Percentiles rank a stretch among this genome's conserved stretches.
phyloP scores from a whole-genome alignment of 2,113 vertebrate species.

The Hymenochirus boettgeri region DNA sequence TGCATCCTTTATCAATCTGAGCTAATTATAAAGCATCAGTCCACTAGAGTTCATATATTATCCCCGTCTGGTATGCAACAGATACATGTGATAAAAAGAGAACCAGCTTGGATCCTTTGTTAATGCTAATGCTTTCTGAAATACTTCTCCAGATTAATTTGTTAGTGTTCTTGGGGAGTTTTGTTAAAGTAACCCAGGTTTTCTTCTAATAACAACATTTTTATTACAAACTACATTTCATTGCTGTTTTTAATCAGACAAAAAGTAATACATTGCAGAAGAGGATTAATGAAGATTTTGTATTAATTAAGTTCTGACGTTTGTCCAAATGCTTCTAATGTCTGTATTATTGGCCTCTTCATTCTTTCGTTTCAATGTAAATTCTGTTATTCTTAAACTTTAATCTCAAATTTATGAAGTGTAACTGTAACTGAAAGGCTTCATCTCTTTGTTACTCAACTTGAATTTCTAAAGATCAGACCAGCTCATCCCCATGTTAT shows the following conservation, averaged over 20 bases:
- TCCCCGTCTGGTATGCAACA: no score
- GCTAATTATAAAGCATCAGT: no score
- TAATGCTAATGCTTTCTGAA: no score
- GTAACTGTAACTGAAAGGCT: slow-evolving; percentile 2
- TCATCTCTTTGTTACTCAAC: not conserved
- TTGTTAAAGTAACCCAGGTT: not conserved
- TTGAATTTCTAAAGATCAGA: slow-evolving; percentile 11
- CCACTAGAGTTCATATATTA: no score
- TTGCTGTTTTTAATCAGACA: not conserved
- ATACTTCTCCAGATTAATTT: no score
- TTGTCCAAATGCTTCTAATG: not conserved
- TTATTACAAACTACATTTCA: no score
- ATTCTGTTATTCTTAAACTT: not conserved
- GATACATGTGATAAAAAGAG: no score
- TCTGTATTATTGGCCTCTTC: slow-evolving; percentile 10
- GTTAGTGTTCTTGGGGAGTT: no score
- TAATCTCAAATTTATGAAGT: slow-evolving; percentile 22
- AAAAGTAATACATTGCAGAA: not conserved
- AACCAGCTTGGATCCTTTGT: no score
- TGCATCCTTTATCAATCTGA: no score
- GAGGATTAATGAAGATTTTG: slow-evolving; percentile 3
- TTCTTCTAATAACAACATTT: not conserved
- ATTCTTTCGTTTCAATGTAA: not conserved
- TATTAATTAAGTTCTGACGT: slow-evolving; percentile 13
- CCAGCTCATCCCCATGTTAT: not conserved